A percentile compares a stretch with the other conserved stretches of the same genome.
phyloP scores from a whole-genome alignment of 2,113 vertebrate species.

The Andinoacara biseriatus region DNA sequence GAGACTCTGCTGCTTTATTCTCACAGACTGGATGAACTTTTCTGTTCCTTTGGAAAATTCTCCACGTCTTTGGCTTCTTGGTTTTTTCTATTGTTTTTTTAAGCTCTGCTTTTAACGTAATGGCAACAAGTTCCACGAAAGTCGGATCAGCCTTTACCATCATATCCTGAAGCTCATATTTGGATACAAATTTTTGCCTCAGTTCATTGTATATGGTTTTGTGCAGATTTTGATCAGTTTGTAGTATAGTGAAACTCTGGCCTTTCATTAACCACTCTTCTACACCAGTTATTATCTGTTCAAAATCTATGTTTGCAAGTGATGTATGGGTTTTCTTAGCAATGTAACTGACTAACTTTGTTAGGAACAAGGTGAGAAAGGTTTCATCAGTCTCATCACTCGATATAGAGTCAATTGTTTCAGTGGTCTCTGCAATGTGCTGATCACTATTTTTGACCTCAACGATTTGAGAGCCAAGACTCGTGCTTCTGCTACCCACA shows the following conservation, averaged over 20 bases:
- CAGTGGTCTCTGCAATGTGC: neutral
- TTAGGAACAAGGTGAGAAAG: neutral
- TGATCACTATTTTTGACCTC: neutral
- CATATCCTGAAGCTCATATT: neutral
- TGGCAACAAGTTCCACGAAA: too few relatives aligned
- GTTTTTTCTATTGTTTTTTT: neutral
- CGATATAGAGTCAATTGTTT: neutral
- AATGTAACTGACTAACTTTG: too few relatives aligned
- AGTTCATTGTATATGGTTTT: neutral
- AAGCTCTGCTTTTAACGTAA: neutral
- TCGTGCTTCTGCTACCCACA: too few relatives aligned
- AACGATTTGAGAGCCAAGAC: neutral
- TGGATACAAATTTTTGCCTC: neutral
- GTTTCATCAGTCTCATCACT: neutral
- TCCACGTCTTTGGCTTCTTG: too few relatives aligned
- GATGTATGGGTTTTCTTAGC: too few relatives aligned
- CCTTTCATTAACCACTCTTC: neutral
- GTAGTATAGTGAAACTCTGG: neutral
- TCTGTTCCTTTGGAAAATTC: too few relatives aligned
- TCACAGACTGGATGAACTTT: too few relatives aligned
- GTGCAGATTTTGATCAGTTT: neutral
- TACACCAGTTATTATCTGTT: too few relatives aligned
- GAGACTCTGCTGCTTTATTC: neutral
- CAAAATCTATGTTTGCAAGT: too few relatives aligned
- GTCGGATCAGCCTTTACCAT: too few relatives aligned